Percentiles rank a stretch among this genome's conserved stretches.
Conservation (phyloP, 1,140 invertebrate genomes). For the Drosophila novamexicana region DNA sequence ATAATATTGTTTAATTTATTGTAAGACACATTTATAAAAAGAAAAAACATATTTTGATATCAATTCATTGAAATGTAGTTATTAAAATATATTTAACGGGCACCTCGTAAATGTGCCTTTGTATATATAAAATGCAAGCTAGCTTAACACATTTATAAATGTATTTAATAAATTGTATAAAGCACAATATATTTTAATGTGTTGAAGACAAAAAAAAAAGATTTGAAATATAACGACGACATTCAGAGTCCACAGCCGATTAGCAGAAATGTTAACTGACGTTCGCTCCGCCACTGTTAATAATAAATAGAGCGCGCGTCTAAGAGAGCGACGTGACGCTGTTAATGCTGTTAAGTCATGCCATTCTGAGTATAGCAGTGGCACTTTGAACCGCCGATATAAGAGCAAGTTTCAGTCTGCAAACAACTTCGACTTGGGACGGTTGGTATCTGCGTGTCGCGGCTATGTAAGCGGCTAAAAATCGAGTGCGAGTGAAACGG, state of each 20-base stretch:
- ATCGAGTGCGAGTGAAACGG: conserved; percentile 46
- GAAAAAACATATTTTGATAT: neutral
- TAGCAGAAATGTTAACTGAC: conserved; percentile 6
- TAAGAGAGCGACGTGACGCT: conserved; percentile 7
- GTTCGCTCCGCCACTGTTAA: neutral
- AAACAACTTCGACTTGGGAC: conserved; percentile 43
- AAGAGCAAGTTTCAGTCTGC: conserved; percentile 45
- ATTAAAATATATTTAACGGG: neutral
- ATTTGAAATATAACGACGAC: neutral
- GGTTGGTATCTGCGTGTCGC: conserved; percentile 32
- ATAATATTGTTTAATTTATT: neutral
- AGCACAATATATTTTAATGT: neutral
- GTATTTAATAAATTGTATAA: neutral
- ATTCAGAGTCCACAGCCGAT: neutral
- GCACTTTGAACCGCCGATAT: conserved; percentile 8
- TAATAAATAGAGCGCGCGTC: too few relatives aligned
- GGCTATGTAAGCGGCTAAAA: conserved; percentile 24
- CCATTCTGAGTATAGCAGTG: conserved; percentile 36
- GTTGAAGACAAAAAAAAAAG: neutral
- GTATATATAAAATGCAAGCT: neutral
- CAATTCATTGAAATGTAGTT: neutral
- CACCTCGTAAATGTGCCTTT: neutral
- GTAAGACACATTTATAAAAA: neutral
- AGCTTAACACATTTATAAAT: neutral
- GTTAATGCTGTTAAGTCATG: conserved; percentile 1